Evolutionary conservation across 2,888 invertebrate genomes (phyloP).

Genomic region (Erebia ligea): DNA sequence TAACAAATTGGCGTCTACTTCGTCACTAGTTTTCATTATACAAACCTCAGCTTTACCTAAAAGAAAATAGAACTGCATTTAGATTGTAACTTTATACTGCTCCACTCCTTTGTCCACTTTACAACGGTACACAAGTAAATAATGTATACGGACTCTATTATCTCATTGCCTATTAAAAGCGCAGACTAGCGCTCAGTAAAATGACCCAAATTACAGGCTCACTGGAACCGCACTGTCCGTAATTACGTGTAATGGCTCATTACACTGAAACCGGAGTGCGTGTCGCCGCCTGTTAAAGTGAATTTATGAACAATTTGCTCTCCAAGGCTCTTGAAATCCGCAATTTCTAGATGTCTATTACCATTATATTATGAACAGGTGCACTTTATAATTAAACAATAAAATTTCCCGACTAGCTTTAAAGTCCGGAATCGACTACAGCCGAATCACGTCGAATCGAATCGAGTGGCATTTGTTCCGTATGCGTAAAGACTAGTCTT

Average conservation of each 20-base stretch:
- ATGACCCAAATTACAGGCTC: conserved; percentile 49
- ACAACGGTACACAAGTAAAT: neutral
- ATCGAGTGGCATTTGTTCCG: no score
- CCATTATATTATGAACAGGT: no score
- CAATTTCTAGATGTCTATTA: conserved; percentile 14
- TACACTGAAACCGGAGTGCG: conserved; percentile 63
- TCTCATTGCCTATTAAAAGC: conserved; percentile 27
- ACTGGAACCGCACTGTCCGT: conserved; percentile 59
- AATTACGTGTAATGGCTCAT: conserved; percentile 69
- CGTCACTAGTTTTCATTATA: no score
- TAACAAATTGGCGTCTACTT: no score
- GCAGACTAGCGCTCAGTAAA: conserved; percentile 38
- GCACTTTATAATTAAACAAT: no score
- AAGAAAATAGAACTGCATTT: no score
- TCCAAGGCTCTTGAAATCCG: conserved; percentile 26
- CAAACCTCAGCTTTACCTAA: no score
- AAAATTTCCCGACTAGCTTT: no score
- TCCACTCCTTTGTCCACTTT: neutral
- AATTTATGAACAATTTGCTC: conserved; percentile 35
- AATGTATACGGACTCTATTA: conserved; percentile 12
- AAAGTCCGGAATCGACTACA: no score
- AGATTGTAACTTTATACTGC: no score
- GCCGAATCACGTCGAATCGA: no score
- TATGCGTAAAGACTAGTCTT: no score
- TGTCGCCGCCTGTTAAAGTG: conserved; percentile 34